Conservation (phyloP, 2,797 vertebrate species). For the Microctenopoma stevenorrisi region DNA sequence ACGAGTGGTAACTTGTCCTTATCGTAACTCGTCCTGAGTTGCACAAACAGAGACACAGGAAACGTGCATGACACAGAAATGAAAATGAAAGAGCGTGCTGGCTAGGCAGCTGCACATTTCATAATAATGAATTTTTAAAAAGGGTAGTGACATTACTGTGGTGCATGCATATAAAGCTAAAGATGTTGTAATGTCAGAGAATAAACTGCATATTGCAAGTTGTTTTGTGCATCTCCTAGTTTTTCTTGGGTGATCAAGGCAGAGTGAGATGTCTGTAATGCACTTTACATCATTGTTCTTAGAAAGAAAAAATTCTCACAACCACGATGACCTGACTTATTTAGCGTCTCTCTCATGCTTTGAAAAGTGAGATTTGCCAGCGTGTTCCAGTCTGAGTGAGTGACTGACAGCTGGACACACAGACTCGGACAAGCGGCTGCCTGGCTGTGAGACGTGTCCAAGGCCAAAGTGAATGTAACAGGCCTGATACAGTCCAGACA, state of each 20-base stretch:
- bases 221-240: too few species aligned
- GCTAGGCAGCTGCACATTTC: too few species aligned
- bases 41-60: background rate
- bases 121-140: too few species aligned
- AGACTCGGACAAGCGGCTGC: slow-evolving; percentile 36
- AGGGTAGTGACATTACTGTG: too few species aligned
- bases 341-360: background rate
- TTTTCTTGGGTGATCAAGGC: too few species aligned
- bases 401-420: slow-evolving; percentile 55
- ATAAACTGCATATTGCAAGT: too few species aligned
- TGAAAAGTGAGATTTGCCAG: background rate
- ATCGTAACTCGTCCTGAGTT: background rate
- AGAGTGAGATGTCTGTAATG: background rate
- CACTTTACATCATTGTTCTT: background rate
- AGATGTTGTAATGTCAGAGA: too few species aligned
- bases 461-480: slow-evolving; percentile 32
- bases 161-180: too few species aligned
- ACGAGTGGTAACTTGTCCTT: background rate
- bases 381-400: slow-evolving; percentile 20
- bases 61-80: background rate
- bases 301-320: background rate
- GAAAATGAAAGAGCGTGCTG: background rate
- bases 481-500: slow-evolving; percentile 50
- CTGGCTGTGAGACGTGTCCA: slow-evolving; percentile 9
- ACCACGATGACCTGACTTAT: background rate